Base-by-base conservation (phyloP, 2,888 invertebrate genomes). In the Erebia ligea region DNA sequence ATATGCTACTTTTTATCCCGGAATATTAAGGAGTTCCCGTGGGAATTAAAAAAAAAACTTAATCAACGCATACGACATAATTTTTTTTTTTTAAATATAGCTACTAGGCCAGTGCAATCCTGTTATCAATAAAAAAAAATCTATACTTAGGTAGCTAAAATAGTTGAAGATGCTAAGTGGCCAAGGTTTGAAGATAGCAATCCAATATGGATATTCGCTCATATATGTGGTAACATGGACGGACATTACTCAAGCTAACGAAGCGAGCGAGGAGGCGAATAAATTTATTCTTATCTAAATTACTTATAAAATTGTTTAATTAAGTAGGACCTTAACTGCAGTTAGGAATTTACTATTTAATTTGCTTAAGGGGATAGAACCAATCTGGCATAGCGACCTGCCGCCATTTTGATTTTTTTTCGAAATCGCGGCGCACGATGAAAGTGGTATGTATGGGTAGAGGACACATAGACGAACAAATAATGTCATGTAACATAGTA, bases 171-270 rank as follows among this genome's bases (percentile, higher is more conserved):
- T 64, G 69, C 64, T 56, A 72, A 45, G 56, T 50, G 69, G 64
- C 67, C 69, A 72, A 72, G 72, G 72, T 48, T 40, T 8, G 17
- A n/a, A 50, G 72, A 70, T 72, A 67, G 67, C 67, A 64, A 69
- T 69, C 69, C 17, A 2, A 63, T 21, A 57, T 64, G 15, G 56
- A 71, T 48, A 67, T 59, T 58, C 64, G 64, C 59, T 59, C 66
- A 54, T n/a, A 52, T 10, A 2, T 72, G 62, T 67, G 50, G 67
- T 64, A 70, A 67, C 45, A 19, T 25, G 42, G 25, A 13, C 72
- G 72, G 67, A 72, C 67, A 72, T 69, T 72, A 69, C 67, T 48
- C 67, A 72, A 72, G 69, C 52, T 54, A 64, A 52, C 34, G 50
- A 40, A n/a, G n/a, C n/a, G n/a, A n/a, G n/a, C n/a, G n/a, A n/a